Conservation (phyloP, 2,797 vertebrate species). For the Brachyalestes nurse region DNA sequence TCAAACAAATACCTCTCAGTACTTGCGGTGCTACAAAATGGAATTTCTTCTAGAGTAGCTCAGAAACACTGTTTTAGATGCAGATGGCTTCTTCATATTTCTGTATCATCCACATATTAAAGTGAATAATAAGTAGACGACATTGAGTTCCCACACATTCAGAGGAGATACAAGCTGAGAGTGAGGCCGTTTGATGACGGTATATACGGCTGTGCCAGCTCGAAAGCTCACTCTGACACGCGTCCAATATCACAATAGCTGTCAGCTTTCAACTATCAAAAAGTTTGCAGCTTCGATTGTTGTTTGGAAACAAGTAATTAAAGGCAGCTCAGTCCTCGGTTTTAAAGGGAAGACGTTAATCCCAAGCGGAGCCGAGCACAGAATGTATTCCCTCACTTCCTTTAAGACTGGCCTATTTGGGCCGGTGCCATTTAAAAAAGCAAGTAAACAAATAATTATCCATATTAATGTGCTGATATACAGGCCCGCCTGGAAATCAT, state of each 20-base stretch:
- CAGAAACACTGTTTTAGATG: slow-evolving; percentile 7
- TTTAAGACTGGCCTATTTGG: slow-evolving; percentile 80
- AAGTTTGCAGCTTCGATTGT: slow-evolving; percentile 53
- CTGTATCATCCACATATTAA: slow-evolving; percentile 20
- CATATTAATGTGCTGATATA: slow-evolving; percentile 80
- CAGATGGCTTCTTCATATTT: slow-evolving; percentile 18
- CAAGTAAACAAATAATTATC: slow-evolving; percentile 84
- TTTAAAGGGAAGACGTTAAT: slow-evolving; percentile 60
- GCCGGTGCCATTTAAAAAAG: slow-evolving; percentile 76
- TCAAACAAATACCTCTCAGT: not conserved
- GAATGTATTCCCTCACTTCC: slow-evolving; percentile 73
- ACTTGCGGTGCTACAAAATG: not conserved
- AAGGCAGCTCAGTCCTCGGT: slow-evolving; percentile 29
- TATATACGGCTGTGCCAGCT: slow-evolving; percentile 31
- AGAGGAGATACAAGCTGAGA: slow-evolving; percentile 32
- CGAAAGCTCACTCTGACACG: slow-evolving; percentile 29
- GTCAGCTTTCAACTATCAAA: slow-evolving; percentile 47
- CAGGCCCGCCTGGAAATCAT: slow-evolving; percentile 71
- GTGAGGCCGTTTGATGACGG: slow-evolving; percentile 34
- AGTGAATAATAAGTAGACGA: slow-evolving; percentile 15
- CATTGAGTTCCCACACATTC: slow-evolving; percentile 9
- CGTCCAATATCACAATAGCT: slow-evolving; percentile 46
- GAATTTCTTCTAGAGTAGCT: not conserved
- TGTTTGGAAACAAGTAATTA: slow-evolving; percentile 59
- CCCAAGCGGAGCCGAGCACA: slow-evolving; percentile 76